These are phyloP conservation scores for Asarcornis scutulata DNA, from an alignment of 2,113 vertebrate species.

Conservation along the genomic window DNA sequence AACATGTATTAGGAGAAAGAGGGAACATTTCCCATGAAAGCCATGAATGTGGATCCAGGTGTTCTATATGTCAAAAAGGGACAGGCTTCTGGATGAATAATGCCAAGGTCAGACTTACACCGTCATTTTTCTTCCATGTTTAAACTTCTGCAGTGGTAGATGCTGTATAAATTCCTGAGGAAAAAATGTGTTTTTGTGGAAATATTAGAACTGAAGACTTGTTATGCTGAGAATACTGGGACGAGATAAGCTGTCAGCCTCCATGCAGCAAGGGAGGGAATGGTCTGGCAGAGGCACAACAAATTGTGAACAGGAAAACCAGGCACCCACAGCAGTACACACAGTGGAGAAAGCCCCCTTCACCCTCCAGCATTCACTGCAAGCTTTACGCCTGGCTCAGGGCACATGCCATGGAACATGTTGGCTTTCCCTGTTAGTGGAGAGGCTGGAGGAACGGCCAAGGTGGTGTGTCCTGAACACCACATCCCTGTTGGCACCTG, in stretches of 20 bases:
- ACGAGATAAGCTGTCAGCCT: not conserved
- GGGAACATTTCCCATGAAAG: not conserved
- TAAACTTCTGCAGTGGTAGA: not conserved
- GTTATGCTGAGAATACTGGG: not conserved
- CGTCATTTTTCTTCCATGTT: not conserved
- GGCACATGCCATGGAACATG: rapidly evolving
- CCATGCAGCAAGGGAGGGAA: rapidly evolving
- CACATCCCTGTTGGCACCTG: not conserved
- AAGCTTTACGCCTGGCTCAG: not conserved
- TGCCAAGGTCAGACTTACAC: not conserved
- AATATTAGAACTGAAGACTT: not conserved
- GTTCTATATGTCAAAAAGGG: not conserved
- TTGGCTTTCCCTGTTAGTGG: not conserved
- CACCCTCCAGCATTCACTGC: not conserved
- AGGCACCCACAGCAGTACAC: rapidly evolving
- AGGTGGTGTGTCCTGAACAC: not conserved
- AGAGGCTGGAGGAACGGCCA: not conserved
- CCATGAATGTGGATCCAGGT: rapidly evolving
- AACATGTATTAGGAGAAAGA: not conserved
- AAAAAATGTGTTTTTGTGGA: not conserved
- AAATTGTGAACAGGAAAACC: not conserved
- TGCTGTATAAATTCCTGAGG: not conserved
- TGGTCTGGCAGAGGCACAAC: not conserved
- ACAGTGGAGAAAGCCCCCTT: not conserved
- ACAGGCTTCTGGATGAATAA: not conserved